Percentiles rank a stretch among this genome's conserved stretches.
These are phyloP conservation scores for Clavelina lepadiformis DNA, from an alignment of 23 tunicate genomes.

Conservation along the genomic window DNA sequence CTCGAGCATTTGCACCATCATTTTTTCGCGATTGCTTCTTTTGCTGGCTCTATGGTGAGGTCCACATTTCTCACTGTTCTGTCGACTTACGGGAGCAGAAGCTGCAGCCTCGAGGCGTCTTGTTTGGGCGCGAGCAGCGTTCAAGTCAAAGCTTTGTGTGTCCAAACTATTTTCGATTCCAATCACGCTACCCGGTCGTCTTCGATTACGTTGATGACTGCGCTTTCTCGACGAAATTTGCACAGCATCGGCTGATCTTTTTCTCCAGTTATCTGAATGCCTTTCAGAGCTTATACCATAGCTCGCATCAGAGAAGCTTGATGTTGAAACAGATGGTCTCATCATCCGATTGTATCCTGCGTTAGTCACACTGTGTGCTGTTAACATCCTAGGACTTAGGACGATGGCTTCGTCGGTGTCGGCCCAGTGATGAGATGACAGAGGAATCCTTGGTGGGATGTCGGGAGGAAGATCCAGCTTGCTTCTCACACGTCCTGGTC, in stretches of 20 bases:
- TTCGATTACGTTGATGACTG: background rate
- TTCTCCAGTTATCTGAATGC: background rate
- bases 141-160: background rate
- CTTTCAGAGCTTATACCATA: too few species aligned
- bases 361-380: background rate
- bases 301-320: background rate
- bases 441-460: background rate
- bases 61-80: background rate
- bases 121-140: background rate
- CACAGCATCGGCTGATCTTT: background rate
- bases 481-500: too few species aligned
- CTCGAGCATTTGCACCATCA: constrained; percentile 28
- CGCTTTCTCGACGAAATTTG: background rate
- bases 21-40: background rate
- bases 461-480: background rate
- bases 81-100: constrained; percentile 24
- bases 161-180: background rate
- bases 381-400: background rate
- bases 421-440: background rate
- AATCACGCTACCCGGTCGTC: constrained; percentile 4
- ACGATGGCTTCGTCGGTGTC: background rate
- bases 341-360: background rate
- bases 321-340: background rate
- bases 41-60: background rate
- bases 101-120: background rate